Evolutionary conservation across 2,797 vertebrate genomes (phyloP).

Genomic region (Crax fasciolata): DNA sequence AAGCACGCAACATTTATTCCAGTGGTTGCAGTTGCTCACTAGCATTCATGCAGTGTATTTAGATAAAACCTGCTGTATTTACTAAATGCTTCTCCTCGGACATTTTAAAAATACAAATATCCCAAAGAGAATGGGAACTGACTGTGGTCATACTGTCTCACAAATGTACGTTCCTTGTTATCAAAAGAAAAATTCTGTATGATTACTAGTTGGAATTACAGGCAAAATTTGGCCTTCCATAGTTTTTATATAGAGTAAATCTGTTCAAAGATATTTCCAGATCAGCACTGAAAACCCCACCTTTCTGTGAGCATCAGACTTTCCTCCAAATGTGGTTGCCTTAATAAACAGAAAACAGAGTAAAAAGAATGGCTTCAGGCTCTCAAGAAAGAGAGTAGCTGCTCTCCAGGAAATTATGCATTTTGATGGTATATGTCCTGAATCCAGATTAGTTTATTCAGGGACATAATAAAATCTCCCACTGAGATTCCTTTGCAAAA

Average conservation of each 20-base stretch:
- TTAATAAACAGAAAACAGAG: conserved; percentile 50
- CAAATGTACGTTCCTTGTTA: not conserved
- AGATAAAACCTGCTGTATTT: not conserved
- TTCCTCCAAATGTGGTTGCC: conserved; percentile 1
- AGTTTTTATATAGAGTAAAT: not conserved
- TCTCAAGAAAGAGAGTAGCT: conserved; percentile 38
- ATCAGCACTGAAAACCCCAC: not conserved
- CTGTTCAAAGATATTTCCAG: not conserved
- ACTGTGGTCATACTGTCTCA: not conserved
- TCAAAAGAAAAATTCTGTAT: not conserved
- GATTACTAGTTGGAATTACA: not conserved
- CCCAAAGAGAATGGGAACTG: not conserved
- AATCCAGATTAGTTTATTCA: conserved; percentile 58
- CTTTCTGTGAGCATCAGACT: conserved; percentile 12
- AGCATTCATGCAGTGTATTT: not conserved
- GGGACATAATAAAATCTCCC: conserved; percentile 62
- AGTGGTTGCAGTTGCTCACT: not conserved
- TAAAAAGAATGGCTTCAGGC: conserved; percentile 41
- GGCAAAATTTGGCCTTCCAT: not conserved
- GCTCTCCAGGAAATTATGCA: conserved; percentile 53
- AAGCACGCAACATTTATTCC: not conserved
- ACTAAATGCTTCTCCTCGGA: not conserved
- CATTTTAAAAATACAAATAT: conserved; percentile 5
- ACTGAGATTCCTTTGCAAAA: conserved; percentile 61
- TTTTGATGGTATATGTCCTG: conserved; percentile 47